These are phyloP conservation scores for Drosophila merina DNA, from an alignment of 2,888 invertebrate genomes.

Conservation along the genomic window DNA sequence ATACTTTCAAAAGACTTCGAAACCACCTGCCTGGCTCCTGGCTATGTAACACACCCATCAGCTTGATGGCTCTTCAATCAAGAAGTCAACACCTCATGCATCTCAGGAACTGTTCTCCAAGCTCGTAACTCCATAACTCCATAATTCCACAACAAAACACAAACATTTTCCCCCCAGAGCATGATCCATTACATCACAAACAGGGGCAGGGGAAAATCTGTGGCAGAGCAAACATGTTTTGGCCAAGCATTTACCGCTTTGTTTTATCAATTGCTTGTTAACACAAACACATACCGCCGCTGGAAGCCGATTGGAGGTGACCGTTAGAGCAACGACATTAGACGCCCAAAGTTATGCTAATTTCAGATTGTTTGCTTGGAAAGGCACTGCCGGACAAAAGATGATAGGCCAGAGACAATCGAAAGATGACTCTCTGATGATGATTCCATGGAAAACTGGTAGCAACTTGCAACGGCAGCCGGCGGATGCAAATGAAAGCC, in stretches of 20 bases:
- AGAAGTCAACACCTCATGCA: constrained; percentile 29
- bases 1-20: not conserved
- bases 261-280: constrained; percentile 53
- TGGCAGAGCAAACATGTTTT: constrained; percentile 5
- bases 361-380: constrained; percentile 35
- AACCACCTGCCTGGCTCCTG: not conserved
- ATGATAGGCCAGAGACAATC: constrained; percentile 29
- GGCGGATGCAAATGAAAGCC: constrained; percentile 70
- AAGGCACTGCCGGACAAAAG: constrained; percentile 23
- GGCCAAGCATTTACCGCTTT: constrained; percentile 45
- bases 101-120: constrained; percentile 23
- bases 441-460: constrained; percentile 41
- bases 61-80: constrained; percentile 5
- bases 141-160: not conserved
- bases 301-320: constrained; percentile 38
- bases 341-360: constrained; percentile 61
- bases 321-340: constrained; percentile 49
- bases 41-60: constrained; percentile 3
- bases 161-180: constrained; percentile 3
- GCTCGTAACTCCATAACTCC: not conserved
- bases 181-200: constrained; percentile 39
- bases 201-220: not conserved
- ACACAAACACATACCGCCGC: constrained; percentile 31
- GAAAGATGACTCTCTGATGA: constrained; percentile 6
- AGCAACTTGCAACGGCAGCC: constrained; percentile 46